Percentiles rank a stretch among this genome's conserved stretches.
phyloP scores from a whole-genome alignment of 2,113 vertebrate species.

The Chamaetylas fuelleborni region DNA sequence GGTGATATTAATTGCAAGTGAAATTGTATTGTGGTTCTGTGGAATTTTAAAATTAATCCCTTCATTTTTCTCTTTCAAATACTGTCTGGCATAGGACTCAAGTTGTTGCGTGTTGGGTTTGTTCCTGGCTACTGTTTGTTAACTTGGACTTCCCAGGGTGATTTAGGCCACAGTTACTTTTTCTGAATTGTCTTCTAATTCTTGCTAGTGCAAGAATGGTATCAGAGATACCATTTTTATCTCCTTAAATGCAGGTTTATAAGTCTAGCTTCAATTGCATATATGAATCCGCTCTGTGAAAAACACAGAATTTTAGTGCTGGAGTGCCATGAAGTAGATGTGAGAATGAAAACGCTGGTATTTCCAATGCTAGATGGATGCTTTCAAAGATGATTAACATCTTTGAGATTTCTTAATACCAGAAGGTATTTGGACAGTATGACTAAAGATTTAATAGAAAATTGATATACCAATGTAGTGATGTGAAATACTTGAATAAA shows the following conservation, averaged over 20 bases:
- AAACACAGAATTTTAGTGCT: not conserved
- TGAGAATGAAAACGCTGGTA: not conserved
- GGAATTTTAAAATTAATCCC: not conserved
- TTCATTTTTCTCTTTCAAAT: not conserved
- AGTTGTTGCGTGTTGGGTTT: not conserved
- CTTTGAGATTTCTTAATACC: not conserved
- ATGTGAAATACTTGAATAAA: not conserved
- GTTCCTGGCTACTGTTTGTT: not conserved
- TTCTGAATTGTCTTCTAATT: not conserved
- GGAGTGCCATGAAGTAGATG: not conserved
- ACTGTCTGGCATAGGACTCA: not conserved
- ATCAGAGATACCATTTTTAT: not conserved
- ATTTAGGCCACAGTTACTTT: fast-evolving
- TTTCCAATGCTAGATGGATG: not conserved
- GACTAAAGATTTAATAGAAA: not conserved
- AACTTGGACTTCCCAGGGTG: not conserved
- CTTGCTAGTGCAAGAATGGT: not conserved
- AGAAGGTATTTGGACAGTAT: not conserved
- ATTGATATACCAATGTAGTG: not conserved
- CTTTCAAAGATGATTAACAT: not conserved
- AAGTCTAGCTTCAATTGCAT: not conserved
- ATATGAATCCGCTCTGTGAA: not conserved
- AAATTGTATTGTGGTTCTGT: not conserved
- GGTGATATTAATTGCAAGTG: not conserved
- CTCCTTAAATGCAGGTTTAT: not conserved